phyloP scores from a whole-genome alignment of 53 echinoderm and acorn worm species.

The Arbacia lixula region DNA sequence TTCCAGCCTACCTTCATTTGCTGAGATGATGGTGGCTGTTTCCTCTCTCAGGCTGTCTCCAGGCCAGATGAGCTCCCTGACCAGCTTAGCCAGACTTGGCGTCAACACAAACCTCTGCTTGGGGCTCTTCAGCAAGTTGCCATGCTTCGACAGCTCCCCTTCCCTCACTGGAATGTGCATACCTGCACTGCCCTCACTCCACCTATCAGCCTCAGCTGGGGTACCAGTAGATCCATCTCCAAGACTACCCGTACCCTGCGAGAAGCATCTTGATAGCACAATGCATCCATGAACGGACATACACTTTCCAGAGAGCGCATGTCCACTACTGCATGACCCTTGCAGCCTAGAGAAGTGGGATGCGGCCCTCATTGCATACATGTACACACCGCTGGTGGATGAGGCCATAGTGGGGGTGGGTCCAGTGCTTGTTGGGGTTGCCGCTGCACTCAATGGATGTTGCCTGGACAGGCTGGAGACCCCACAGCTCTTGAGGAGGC shows the following conservation, averaged over 20 bases:
- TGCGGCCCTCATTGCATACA: not conserved
- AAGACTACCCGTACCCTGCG: not conserved
- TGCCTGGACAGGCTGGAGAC: not conserved
- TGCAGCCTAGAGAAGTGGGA: not conserved
- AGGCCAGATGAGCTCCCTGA: constrained; percentile 79
- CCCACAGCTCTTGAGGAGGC: not conserved
- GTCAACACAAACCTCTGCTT: constrained; percentile 55
- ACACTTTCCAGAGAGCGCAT: too few relatives aligned
- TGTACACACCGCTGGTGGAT: not conserved
- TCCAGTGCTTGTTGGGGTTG: not conserved
- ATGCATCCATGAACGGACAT: too few relatives aligned
- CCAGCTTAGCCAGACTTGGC: constrained; percentile 2
- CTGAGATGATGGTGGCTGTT: constrained; percentile 73
- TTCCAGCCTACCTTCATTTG: constrained; percentile 78
- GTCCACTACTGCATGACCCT: not conserved
- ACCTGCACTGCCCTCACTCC: not conserved
- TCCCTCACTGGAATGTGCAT: constrained; percentile 14
- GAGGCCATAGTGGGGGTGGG: not conserved
- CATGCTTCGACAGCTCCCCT: constrained; percentile 30
- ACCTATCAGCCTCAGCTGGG: not conserved
- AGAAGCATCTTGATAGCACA: not conserved
- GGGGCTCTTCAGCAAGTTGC: constrained; percentile 17
- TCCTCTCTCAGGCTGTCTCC: constrained; percentile 68
- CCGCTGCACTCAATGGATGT: not conserved
- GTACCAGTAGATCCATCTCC: not conserved